Conservation (phyloP, 2,888 invertebrate species). For the Alentia gelatinosa region DNA sequence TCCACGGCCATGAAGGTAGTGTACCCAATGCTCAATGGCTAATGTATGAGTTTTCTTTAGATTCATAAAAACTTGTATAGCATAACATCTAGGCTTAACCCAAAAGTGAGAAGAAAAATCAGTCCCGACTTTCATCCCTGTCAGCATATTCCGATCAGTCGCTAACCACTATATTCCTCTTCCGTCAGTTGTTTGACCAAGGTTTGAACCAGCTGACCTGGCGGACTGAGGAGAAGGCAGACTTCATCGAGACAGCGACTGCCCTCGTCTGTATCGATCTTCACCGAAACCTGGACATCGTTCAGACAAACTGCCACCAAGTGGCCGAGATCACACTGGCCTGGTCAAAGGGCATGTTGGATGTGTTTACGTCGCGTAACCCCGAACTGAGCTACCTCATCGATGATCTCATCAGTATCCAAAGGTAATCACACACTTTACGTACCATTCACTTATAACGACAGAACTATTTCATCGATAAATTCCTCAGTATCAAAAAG, state of each 20-base stretch:
- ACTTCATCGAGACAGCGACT: slow-evolving; percentile 80
- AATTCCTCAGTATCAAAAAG: no score
- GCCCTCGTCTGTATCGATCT: slow-evolving; percentile 79
- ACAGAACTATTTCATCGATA: no score
- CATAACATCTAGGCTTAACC: no score
- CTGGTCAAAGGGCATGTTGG: slow-evolving; percentile 77
- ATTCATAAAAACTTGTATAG: no score
- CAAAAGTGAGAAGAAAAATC: no score
- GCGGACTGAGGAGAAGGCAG: slow-evolving; percentile 79
- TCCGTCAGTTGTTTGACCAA: slow-evolving; percentile 76
- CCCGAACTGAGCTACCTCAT: slow-evolving; percentile 73
- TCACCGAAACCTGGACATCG: slow-evolving; percentile 77
- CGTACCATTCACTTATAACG: no score
- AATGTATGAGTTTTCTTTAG: no score
- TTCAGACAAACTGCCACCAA: slow-evolving; percentile 77
- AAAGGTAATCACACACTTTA: slow-evolving; percentile 70
- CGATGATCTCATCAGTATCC: slow-evolving; percentile 75
- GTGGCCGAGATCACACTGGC: slow-evolving; percentile 74
- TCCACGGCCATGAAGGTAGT: no score
- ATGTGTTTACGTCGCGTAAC: slow-evolving; percentile 75
- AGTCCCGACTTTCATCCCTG: background rate
- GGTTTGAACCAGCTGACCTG: slow-evolving; percentile 78
- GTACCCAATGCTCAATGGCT: no score
- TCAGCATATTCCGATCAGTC: background rate
- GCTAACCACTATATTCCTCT: background rate